A percentile compares a stretch with the other conserved stretches of the same genome.
Evolutionary conservation across 1,140 invertebrate genomes (phyloP).

Genomic region (Druon quercuslanigerum): DNA sequence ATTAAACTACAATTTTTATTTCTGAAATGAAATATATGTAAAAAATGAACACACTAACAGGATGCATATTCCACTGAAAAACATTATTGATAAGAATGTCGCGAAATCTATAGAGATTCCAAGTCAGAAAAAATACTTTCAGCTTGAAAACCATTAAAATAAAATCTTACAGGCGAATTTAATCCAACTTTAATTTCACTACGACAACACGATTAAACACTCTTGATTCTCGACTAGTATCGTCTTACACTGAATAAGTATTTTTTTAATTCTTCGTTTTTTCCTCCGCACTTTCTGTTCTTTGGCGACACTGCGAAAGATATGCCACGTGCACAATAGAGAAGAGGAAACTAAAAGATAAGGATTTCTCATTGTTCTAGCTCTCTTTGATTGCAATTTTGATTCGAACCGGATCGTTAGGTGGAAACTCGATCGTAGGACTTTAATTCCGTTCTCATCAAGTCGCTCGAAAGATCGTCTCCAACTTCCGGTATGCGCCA

Average conservation of each 20-base stretch:
- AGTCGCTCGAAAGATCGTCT: background rate
- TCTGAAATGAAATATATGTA: no score
- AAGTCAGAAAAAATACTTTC: background rate
- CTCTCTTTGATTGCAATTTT: slow-evolving; percentile 25
- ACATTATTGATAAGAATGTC: no score
- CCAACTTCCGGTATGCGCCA: background rate
- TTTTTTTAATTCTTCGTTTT: background rate
- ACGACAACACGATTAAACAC: background rate
- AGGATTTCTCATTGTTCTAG: slow-evolving; percentile 11
- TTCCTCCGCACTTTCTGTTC: slow-evolving; percentile 9
- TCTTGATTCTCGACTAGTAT: slow-evolving; percentile 5
- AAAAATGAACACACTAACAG: no score
- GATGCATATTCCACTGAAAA: no score
- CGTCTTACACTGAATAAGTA: background rate
- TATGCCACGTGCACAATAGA: slow-evolving; percentile 16
- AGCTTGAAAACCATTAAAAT: background rate
- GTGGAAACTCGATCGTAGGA: slow-evolving; percentile 5
- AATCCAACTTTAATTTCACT: slow-evolving; percentile 15
- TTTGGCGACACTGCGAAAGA: slow-evolving; percentile 15
- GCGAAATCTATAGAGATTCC: no score
- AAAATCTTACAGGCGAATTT: background rate
- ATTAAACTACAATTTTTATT: no score
- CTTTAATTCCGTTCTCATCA: slow-evolving; percentile 21
- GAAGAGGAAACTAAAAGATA: background rate
- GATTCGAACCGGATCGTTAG: slow-evolving; percentile 12